Base-by-base conservation (phyloP, 2,113 vertebrate genomes). In the Poecile atricapillus region DNA sequence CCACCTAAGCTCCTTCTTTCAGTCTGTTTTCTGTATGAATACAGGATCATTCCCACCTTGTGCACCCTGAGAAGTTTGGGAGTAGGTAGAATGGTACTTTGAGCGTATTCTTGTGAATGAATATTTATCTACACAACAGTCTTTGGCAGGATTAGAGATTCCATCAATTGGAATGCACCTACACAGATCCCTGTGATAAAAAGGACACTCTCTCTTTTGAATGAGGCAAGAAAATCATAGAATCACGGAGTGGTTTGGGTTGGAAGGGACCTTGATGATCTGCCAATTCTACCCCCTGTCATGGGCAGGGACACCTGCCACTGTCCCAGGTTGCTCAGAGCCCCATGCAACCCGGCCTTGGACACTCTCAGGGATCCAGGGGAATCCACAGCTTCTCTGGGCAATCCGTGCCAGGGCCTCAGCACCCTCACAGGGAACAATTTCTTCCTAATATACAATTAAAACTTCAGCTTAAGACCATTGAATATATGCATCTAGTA, bases 351-450 rank as follows among this genome's bases (percentile, higher is more conserved):
- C 30, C 75, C 41, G 84, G 49, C 35, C 56, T 71, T 5, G 49
- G 1, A 25, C 65, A 47, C n/a, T 49, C 0, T 24, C 56, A 79
- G 65, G 65, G 30, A 30, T 63, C 17, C 74, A 50, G 16, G 24
- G 7, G 20, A 0, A 63, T n/a, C 49, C 49, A 41, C 49, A 71
- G 20, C 20, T 63, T 0, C 7, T 70, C 47, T 47, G 74, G 55
- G 12, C 13, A 70, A 0, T 24, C 56, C 47, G 20, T 63, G 30
- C 28, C 41, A 70, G n/a, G 8, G n/a, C n/a, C 49, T 55, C 24
- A 0, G 0, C 20, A 63, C 16, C 21, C 30, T 71, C 20, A 35
- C 24, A 55, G n/a, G 24, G 49, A 2, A 56, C 0, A 35, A 64
- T 43, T 79, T 25, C 43, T 56, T 43, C 58, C 65, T 13, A 2